Base-by-base conservation (phyloP, 1,140 invertebrate species). In the Drosophila ogumai region DNA sequence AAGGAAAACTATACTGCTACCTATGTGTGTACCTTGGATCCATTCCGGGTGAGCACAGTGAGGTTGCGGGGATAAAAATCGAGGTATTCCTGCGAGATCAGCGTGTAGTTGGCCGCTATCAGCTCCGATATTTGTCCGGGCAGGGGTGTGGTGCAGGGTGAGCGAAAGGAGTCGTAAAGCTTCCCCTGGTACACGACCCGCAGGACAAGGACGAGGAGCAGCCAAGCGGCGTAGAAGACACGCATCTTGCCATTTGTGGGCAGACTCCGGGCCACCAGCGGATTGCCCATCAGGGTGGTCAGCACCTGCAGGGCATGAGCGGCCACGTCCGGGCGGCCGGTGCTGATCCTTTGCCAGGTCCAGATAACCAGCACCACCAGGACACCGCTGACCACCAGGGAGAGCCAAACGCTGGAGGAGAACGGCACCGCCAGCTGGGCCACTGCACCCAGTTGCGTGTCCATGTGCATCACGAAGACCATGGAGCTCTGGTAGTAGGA, bases 121-220 rank as follows among this genome's bases (percentile, higher is more conserved):
- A 88, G 31, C n/a, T 88, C 61, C 5, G 57, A 43, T 22, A 88
- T 81, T 0, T 55, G n/a, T 1, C 54, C 31, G 3, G 84, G 84
- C 41, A 84, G 0, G 77, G 54, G 0, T 64, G 55, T n/a, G 31
- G 31, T 65, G 9, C 61, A 68, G 0, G 84, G 77, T 46, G 43
- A 5, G 0, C 84, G 73, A 13, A 88, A 90, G 0, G 75, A 87
- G 34, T 90, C 85, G 25, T 71, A 88, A 0, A 88, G 46, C 47
- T 88, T 88, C 38, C 84, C 84, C 68, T 90, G 84, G 44, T 88
- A 88, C 28, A 72, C 68, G 1, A 65, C 77, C 0, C 84, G 68
- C 43, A 81, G 67, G 4, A 88, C 85, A 12, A 88, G 49, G 0
- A 71, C 81, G 3, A 90, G 44, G 2, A 88, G 58, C n/a, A 88